Evolutionary conservation across 2,797 vertebrate species (phyloP), one percentile per base, ranked within the genome.

Genomic region (Phalloptychus januarius): DNA sequence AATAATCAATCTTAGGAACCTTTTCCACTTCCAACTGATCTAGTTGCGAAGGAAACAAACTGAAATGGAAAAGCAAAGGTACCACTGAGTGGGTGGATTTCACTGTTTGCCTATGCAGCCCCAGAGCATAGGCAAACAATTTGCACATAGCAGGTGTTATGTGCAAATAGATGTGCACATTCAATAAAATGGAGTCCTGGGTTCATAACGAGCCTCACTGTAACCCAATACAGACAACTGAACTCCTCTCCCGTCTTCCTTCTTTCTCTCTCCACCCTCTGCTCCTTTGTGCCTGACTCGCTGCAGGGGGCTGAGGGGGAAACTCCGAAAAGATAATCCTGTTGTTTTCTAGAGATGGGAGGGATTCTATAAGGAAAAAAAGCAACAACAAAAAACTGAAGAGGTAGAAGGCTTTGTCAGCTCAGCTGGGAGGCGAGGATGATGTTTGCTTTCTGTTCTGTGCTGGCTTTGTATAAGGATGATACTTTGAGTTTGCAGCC

Each of bases 281-380:
- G 38, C 74, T 61, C 76, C 65, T 88, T 89, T 90, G 82, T 92
- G 82, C 74, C 52, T 8, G 52, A 52, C 71, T 87, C 90, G 82
- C 85, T 83, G 67, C 33, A 82, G 76, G 80, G 80, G 79, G 84
- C 38, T 46, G 67, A 52, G 50, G 73, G 84, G 92, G 90, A 91
- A 95, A 96, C 96, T 95, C 92, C 90, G 81, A 87, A 86, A 86
- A 92, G 89, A 95, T 94, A 92, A 95, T 76, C 92, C 83, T 85
- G 70, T 88, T 87, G 77, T 85, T 85, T 88, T 94, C 94, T 85
- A 85, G 87, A 90, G 81, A 36, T 61, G 38, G 78, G 71, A 69
- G 75, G 81, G 80, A 84, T 85, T 79, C 3, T 5, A 72, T 69
- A 45, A 72, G 67, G 54, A 67, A 75, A 63, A 78, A 15, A 79